Base-by-base conservation (phyloP, 2,113 vertebrate species). In the Aramus guarauna region DNA sequence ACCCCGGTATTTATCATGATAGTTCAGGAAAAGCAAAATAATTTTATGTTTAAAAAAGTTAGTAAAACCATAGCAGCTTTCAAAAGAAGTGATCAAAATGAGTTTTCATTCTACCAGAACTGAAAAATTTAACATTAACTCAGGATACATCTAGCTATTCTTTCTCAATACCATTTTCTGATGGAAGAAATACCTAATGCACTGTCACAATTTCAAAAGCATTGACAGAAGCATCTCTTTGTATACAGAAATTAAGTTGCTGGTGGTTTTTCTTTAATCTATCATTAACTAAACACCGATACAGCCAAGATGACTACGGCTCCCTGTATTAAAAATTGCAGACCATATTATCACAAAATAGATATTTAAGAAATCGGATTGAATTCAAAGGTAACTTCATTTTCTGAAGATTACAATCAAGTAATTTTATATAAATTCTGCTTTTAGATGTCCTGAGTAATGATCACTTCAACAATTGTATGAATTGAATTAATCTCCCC, bases 331-430 rank as follows among this genome's bases (percentile, higher is more conserved):
- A 86, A 93, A 87, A 85, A 73, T 8, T 37, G 39, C 81, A 74
- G 62, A 79, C 36, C 27, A 69, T 88, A 76, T 96, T 86, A 87
- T 84, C 47, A 69, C 53, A 75, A 82, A 95, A 77, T 37, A 88
- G 69, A 85, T 96, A 97, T 43, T 68, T 94, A 88, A 97, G 88
- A 97, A 92, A 11, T 43, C 78, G 72, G 43, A 86, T 81, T 60
- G 47, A 73, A 50, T 96, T 93, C 64, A 84, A 45, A 89, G 86
- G 52, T 43, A 97, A 71, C 36, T 26, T 94, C 86, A 90, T 95
- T 92, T 92, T 79, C 69, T 78, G 39, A 95, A 73, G 63, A 79
- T 34, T 91, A 76, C 56, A 89, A 95, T 78, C 37, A 85, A 89
- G 83, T 96, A 39, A 77, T 90, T 76, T 85, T 84, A 94, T 88